Conservation (phyloP, 2,888 invertebrate species). For the Sphaerophoria taeniata region DNA sequence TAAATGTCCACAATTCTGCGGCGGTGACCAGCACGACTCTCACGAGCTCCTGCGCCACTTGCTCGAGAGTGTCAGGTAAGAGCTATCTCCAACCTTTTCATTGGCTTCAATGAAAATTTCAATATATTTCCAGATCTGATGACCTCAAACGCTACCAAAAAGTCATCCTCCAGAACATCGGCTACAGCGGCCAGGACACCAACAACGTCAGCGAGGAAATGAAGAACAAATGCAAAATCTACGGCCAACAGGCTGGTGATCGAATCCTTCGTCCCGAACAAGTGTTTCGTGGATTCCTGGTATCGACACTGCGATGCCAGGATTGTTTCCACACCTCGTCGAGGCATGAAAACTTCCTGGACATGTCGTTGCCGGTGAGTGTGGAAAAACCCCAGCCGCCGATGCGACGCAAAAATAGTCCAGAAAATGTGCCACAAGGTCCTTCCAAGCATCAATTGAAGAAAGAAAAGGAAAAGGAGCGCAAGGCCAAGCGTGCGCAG, state of each 20-base stretch:
- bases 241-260: slow-evolving; percentile 91
- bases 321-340: slow-evolving; percentile 94
- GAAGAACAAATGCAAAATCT: slow-evolving; percentile 91
- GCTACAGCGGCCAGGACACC: slow-evolving; percentile 89
- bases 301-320: slow-evolving; percentile 94
- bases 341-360: slow-evolving; percentile 95
- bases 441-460: slow-evolving; percentile 85
- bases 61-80: slow-evolving; percentile 91
- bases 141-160: slow-evolving; percentile 91
- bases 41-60: slow-evolving; percentile 96
- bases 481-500: slow-evolving; percentile 82
- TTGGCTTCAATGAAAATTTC: neutral
- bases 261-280: slow-evolving; percentile 92
- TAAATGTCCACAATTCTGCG: slow-evolving; percentile 93
- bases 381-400: slow-evolving; percentile 90
- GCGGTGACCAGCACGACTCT: slow-evolving; percentile 98
- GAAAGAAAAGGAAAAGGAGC: slow-evolving; percentile 83
- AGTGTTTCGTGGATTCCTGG: slow-evolving; percentile 96
- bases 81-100: slow-evolving; percentile 52
- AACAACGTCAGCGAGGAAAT: slow-evolving; percentile 90
- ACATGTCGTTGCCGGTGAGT: slow-evolving; percentile 95
- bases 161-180: slow-evolving; percentile 90
- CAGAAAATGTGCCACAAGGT: slow-evolving; percentile 78
- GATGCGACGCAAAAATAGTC: slow-evolving; percentile 84
- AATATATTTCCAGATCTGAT: slow-evolving; percentile 84